Evolutionary conservation across 2,113 vertebrate genomes (phyloP).

Genomic region (Thryonomys swinderianus): DNA sequence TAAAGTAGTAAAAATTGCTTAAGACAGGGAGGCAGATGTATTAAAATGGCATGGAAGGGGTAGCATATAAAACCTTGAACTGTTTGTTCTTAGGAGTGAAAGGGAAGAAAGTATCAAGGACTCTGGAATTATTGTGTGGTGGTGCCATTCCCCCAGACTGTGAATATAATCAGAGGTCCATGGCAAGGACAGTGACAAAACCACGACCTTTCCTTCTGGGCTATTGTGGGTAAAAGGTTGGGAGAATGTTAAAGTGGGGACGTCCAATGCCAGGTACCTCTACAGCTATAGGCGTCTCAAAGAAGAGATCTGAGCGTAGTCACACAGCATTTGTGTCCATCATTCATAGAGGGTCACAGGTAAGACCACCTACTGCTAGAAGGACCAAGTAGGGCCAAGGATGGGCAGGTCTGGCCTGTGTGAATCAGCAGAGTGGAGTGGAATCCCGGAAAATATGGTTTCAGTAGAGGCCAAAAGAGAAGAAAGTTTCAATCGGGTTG

Average conservation of each 20-base stretch:
- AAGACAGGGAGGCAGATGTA: not conserved
- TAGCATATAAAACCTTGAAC: not conserved
- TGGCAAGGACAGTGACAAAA: not conserved
- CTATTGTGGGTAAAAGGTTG: not conserved
- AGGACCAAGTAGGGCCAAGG: not conserved
- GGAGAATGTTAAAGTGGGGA: not conserved
- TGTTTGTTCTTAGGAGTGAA: not conserved
- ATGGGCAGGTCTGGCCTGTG: not conserved
- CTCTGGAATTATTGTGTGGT: not conserved
- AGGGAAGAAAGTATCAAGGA: not conserved
- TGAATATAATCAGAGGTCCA: not conserved
- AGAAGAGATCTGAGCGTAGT: not conserved
- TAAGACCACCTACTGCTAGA: not conserved
- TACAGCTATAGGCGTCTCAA: not conserved
- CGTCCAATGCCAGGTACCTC: not conserved
- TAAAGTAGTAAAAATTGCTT: conserved; percentile 1
- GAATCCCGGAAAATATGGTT: not conserved
- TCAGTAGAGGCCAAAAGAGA: not conserved
- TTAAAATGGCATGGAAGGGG: conserved; percentile 28
- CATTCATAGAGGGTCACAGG: too few relatives aligned
- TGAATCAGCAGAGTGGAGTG: not conserved
- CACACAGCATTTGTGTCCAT: not conserved
- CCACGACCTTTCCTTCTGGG: not conserved
- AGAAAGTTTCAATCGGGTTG: not conserved
- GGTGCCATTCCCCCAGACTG: not conserved